Conservation (phyloP, 2,888 invertebrate species). For the Leucoma salicis region DNA sequence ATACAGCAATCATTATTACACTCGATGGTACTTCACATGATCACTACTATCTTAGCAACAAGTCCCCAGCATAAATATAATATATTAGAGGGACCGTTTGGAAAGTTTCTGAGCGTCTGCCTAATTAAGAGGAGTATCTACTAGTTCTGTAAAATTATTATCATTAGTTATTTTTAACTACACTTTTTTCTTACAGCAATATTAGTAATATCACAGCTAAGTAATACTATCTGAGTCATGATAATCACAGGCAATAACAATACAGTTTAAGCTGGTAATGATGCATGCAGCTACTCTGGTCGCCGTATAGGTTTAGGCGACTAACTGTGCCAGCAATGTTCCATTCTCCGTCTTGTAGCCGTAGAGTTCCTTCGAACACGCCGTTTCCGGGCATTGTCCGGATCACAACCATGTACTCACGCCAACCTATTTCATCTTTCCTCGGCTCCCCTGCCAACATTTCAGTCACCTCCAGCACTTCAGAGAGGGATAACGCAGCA, state of each 20-base stretch:
- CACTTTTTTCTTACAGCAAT: slow-evolving; percentile 15
- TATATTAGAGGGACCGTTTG: too few species aligned
- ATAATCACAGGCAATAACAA: slow-evolving; percentile 84
- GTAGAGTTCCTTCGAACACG: slow-evolving; percentile 90
- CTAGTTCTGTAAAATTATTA: too few species aligned
- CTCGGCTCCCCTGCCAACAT: slow-evolving; percentile 69
- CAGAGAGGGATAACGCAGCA: slow-evolving; percentile 82
- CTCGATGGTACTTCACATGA: too few species aligned
- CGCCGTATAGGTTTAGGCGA: slow-evolving; percentile 90
- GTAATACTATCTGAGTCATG: slow-evolving; percentile 14
- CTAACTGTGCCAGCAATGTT: slow-evolving; percentile 87
- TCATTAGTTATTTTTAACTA: slow-evolving; percentile 1
- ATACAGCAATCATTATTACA: too few species aligned
- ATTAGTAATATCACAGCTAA: slow-evolving; percentile 43
- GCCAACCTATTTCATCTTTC: slow-evolving; percentile 66
- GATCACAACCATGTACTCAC: slow-evolving; percentile 84
- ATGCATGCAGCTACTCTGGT: slow-evolving; percentile 89
- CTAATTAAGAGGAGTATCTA: too few species aligned
- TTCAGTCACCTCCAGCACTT: slow-evolving; percentile 86
- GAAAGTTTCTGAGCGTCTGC: too few species aligned
- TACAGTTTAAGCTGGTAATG: slow-evolving; percentile 89
- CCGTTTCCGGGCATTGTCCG: slow-evolving; percentile 86
- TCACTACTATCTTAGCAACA: too few species aligned
- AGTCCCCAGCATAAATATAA: too few species aligned
- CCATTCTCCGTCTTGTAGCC: slow-evolving; percentile 53